Evolutionary conservation across 2,888 invertebrate species (phyloP).

Genomic region (Operophtera brumata): DNA sequence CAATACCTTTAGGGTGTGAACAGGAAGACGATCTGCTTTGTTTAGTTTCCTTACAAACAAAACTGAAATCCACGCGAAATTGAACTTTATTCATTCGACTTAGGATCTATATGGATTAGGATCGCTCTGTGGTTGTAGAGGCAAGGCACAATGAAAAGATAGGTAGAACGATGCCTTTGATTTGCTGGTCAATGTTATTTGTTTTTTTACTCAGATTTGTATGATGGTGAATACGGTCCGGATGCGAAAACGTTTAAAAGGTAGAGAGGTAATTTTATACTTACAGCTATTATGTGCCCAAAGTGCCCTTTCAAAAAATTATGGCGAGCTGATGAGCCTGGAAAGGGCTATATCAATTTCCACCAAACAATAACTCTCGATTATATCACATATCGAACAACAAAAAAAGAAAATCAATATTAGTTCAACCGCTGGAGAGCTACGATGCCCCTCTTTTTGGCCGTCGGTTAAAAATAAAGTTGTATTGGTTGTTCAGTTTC

Average conservation of each 20-base stretch:
- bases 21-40: slow-evolving; percentile 32
- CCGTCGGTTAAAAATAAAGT: no score
- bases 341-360: no score
- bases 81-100: slow-evolving; percentile 15
- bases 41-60: slow-evolving; percentile 12
- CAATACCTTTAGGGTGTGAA: slow-evolving; percentile 31
- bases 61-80: slow-evolving; percentile 1
- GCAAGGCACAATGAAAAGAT: slow-evolving; percentile 21
- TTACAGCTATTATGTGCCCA: no score
- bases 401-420: no score
- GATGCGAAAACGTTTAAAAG: background rate
- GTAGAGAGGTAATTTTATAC: background rate
- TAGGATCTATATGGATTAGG: slow-evolving; percentile 4
- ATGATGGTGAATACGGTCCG: background rate
- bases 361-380: no score
- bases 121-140: background rate
- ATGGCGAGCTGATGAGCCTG: no score
- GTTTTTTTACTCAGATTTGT: slow-evolving; percentile 16
- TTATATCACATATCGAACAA: no score
- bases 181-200: slow-evolving; percentile 34
- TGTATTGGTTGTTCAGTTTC: no score
- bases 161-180: slow-evolving; percentile 38
- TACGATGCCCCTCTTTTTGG: no score
- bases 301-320: no score
- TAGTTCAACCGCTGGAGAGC: no score